Conservation (phyloP, 2,113 vertebrate genomes). For the Ptyas mucosa region DNA sequence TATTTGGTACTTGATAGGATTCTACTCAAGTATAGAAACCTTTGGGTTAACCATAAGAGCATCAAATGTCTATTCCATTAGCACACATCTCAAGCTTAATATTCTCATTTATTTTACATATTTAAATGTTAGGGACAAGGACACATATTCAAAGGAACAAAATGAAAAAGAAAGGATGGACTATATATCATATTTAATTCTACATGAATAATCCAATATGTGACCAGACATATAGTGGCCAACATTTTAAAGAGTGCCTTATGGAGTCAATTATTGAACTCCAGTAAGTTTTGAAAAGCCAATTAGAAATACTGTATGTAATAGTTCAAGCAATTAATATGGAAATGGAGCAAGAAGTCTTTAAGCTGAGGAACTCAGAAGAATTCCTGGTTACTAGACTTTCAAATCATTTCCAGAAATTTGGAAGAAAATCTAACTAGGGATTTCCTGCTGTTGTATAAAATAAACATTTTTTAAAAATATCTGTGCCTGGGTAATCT, state of each 20-base stretch:
- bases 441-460: constrained; percentile 64
- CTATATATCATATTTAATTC: constrained; percentile 26
- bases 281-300: constrained; percentile 63
- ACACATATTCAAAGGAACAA: background rate
- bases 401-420: constrained; percentile 65
- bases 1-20: background rate
- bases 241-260: constrained; percentile 51
- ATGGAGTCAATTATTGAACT: constrained; percentile 60
- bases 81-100: background rate
- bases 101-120: background rate
- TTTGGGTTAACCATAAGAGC: background rate
- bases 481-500: constrained; percentile 36
- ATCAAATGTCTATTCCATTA: background rate
- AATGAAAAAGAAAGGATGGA: constrained; percentile 41
- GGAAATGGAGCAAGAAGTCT: constrained; percentile 50
- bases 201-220: constrained; percentile 52
- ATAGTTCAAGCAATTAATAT: constrained; percentile 63
- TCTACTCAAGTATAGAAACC: background rate
- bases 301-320: constrained; percentile 60
- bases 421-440: constrained; percentile 57
- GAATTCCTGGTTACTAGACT: constrained; percentile 62
- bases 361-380: constrained; percentile 49
- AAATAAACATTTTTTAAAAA: constrained; percentile 61
- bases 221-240: constrained; percentile 46
- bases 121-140: background rate